A percentile compares a stretch with the other conserved stretches of the same genome.
Evolutionary conservation across 23 tunicate species (phyloP).

Genomic region (Ciona savignyi): DNA sequence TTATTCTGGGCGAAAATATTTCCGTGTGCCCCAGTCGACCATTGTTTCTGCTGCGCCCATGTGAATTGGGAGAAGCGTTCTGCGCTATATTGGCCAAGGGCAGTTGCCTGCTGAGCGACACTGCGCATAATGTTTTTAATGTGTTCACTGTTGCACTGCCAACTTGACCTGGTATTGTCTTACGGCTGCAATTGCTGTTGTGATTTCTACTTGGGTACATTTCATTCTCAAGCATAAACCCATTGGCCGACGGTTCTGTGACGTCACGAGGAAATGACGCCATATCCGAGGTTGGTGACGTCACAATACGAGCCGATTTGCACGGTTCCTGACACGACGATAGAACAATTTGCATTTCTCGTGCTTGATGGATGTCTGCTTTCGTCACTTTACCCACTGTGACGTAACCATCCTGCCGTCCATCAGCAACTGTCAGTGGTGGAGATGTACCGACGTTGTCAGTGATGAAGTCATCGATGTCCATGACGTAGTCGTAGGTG

Average conservation of each 20-base stretch:
- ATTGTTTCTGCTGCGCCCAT: neutral
- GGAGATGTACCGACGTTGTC: neutral
- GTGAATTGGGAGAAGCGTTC: neutral
- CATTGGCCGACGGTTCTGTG: neutral
- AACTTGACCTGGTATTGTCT: neutral
- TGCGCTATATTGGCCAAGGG: neutral
- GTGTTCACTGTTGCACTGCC: neutral
- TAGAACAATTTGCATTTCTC: constrained; percentile 1
- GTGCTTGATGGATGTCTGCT: constrained; percentile 9
- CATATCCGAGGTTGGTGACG: constrained; percentile 1
- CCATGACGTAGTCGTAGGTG: constrained; percentile 7
- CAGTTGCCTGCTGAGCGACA: neutral
- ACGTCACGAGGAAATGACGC: neutral
- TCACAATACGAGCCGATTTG: constrained; percentile 7
- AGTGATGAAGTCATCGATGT: neutral
- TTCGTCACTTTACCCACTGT: neutral
- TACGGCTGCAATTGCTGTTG: neutral
- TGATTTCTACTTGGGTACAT: neutral
- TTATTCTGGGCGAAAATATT: neutral
- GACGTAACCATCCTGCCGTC: neutral
- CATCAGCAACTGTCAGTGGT: neutral
- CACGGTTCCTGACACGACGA: neutral
- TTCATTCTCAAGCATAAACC: neutral
- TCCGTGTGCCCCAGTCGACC: neutral
- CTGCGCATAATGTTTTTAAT: neutral